Base-by-base conservation (phyloP, 2,113 vertebrate genomes). In the Platysternon megacephalum region DNA sequence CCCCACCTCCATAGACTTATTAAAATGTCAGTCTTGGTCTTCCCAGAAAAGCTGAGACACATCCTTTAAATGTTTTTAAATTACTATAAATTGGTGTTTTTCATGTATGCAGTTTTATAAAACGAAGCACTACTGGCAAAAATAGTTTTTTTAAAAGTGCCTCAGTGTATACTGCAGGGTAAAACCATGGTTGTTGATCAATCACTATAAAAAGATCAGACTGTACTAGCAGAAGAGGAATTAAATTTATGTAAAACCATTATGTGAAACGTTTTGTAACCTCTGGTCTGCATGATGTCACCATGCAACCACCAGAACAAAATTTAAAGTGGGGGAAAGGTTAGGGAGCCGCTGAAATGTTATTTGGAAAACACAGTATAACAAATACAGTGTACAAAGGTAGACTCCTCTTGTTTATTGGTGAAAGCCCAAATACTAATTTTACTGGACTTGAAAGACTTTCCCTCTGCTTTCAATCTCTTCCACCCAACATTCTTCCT, bases 361-460 rank as follows among this genome's bases (percentile, higher is more conserved):
- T 58, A 74, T 42, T 44, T 26, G 42, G 5, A 78, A 72, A 72
- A 78, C 11, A 28, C 11, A 46, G 42, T 46, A 7, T 11, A 29
- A 46, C 11, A 28, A 24, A 78, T 28, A 76, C 65, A 46, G 74
- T 46, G 42, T 46, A 14, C 39, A 78, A 78, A 78, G 42, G 74
- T 29, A 78, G 12, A 78, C 39, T 44, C 24, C 11, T 76, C 12
- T 11, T 68, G 22, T 32, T 81, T 8, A n/a, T 24, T 5, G 53
- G 8, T 0, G 51, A 1, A 0, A 32, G 14, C 42, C 48, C 11
- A 35, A 29, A 51, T 29, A 22, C 56, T 44, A 42, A 3, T 14
- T 78, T 76, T 28, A 26, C 24, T 28, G 8, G 39, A 84, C 29
- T 0, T 35, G 11, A 12, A 81, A 56, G 32, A 53, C 19, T 35